These are phyloP conservation scores for Plutomurus gul DNA, from an alignment of 1,140 invertebrate genomes.

Conservation along the genomic window DNA sequence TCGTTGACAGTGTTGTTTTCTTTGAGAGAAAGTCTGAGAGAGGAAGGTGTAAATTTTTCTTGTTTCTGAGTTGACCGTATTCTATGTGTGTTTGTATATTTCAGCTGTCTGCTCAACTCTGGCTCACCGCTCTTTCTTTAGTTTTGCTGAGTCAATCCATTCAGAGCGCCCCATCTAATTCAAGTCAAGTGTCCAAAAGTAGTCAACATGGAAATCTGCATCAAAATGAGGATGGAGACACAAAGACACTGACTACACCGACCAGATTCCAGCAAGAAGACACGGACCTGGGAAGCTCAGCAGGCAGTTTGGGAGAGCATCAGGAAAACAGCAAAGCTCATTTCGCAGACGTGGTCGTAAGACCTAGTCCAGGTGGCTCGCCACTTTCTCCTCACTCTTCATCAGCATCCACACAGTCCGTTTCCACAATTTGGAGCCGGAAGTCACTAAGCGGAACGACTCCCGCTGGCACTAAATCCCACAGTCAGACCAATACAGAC, in stretches of 20 bases:
- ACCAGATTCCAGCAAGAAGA: neutral
- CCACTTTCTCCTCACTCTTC: neutral
- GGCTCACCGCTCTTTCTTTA: neutral
- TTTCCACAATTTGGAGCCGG: neutral
- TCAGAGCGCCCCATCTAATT: conserved; percentile 12
- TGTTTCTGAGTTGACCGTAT: neutral
- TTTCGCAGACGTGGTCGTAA: neutral
- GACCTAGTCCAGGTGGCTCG: conserved; percentile 14
- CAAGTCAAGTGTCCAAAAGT: conserved; percentile 10
- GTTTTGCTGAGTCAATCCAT: conserved; percentile 26
- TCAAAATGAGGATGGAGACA: conserved; percentile 3
- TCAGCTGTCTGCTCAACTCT: neutral
- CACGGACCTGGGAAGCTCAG: neutral
- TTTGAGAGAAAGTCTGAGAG: neutral
- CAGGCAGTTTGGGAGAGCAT: neutral
- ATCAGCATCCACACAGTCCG: conserved; percentile 12
- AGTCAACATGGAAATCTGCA: conserved; percentile 14
- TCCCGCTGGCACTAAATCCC: neutral
- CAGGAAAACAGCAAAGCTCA: conserved; percentile 3
- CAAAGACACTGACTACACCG: no score
- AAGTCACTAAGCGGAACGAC: conserved; percentile 19
- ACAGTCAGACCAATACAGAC: conserved; percentile 1
- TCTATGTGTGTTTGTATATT: conserved; percentile 14
- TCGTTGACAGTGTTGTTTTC: neutral
- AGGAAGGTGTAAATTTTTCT: neutral